phyloP scores from a whole-genome alignment of 2,113 vertebrate species.

The Capreolus pygargus region DNA sequence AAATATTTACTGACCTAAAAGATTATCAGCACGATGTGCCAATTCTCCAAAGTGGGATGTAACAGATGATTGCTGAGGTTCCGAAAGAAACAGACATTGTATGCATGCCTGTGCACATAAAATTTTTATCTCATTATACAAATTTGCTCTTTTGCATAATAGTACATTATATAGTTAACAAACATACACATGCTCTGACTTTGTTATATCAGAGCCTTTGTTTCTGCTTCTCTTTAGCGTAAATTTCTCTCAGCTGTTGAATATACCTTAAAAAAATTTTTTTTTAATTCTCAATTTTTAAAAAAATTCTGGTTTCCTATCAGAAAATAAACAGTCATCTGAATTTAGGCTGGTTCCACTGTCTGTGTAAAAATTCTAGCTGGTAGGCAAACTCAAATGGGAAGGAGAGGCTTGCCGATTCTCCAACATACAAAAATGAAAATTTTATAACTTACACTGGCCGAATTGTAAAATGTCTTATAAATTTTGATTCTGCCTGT shows the following conservation, averaged over 20 bases:
- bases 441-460: not conserved
- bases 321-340: not conserved
- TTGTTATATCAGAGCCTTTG: not conserved
- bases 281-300: not conserved
- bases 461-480: not conserved
- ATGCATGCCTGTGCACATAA: not conserved
- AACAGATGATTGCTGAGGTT: not conserved
- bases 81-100: not conserved
- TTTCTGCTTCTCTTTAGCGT: not conserved
- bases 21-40: not conserved
- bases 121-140: not conserved
- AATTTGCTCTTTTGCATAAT: not conserved
- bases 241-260: not conserved
- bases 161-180: not conserved
- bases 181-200: not conserved
- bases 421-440: not conserved
- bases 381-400: not conserved
- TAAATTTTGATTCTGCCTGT: not conserved
- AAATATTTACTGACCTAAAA: slow-evolving; percentile 5
- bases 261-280: not conserved
- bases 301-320: not conserved
- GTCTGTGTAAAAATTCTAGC: not conserved
- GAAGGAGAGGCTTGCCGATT: not conserved
- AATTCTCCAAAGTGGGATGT: not conserved
- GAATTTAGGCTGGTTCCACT: not conserved